Conservation (phyloP, 2,113 vertebrate genomes). For the Bos taurus region ARS-UCD2.0 NC_037339.1:47956501-47957000, state of each 20-base stretch:
- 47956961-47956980: conserved; percentile 47
- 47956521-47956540: background rate
- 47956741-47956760: conserved; percentile 21
- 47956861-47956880: conserved; percentile 28
- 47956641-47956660: conserved; percentile 44
- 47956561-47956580: background rate
- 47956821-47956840: conserved; percentile 26
- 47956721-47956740: background rate
- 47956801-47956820: background rate
- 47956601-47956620: conserved; percentile 30
- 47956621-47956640: conserved; percentile 25
- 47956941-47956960: conserved; percentile 18
- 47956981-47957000: conserved; percentile 9
- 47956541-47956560: background rate
- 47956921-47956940: conserved; percentile 12
- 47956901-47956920: conserved; percentile 10
- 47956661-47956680: background rate
- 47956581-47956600: background rate
- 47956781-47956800: background rate
- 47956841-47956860: conserved; percentile 33
- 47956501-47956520: background rate
- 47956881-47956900: conserved; percentile 59
- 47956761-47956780: background rate
- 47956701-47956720: conserved; percentile 25
- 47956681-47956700: background rate